phyloP scores from a whole-genome alignment of 1,140 invertebrate genomes.

The Drusus annulatus region DNA sequence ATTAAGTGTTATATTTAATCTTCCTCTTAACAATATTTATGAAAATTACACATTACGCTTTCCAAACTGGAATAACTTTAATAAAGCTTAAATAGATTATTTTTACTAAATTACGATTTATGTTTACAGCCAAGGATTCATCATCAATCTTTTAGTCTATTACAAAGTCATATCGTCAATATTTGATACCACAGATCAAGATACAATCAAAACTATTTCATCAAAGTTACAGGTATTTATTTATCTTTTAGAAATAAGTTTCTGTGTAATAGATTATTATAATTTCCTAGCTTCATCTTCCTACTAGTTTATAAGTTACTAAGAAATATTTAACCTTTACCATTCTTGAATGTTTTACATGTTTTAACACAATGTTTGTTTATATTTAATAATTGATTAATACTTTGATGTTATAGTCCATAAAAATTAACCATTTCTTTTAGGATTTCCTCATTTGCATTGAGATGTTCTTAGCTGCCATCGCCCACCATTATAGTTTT shows the following conservation, averaged over 20 bases:
- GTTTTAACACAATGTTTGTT: too few species aligned
- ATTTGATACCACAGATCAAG: slow-evolving; percentile 77
- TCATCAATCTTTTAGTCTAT: slow-evolving; percentile 90
- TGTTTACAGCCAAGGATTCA: slow-evolving; percentile 88
- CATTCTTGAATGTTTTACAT: too few species aligned
- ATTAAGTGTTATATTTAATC: neutral
- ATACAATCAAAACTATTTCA: slow-evolving; percentile 80
- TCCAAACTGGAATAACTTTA: neutral
- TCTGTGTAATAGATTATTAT: too few species aligned
- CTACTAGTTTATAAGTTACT: too few species aligned
- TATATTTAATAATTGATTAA: too few species aligned
- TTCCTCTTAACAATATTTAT: too few species aligned
- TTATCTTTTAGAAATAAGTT: too few species aligned
- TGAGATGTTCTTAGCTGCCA: slow-evolving; percentile 96
- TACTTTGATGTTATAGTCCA: too few species aligned
- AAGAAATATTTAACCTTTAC: too few species aligned
- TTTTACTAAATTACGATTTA: slow-evolving; percentile 54
- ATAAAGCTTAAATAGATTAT: neutral
- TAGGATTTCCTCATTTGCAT: slow-evolving; percentile 97
- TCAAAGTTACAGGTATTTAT: slow-evolving; percentile 83
- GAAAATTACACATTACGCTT: too few species aligned
- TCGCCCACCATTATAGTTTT: slow-evolving; percentile 96
- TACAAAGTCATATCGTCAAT: slow-evolving; percentile 76
- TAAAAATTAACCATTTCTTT: slow-evolving; percentile 59
- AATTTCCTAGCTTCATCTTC: too few species aligned